phyloP scores from a whole-genome alignment of 2,113 vertebrate genomes.

The Cottus gobio region DNA sequence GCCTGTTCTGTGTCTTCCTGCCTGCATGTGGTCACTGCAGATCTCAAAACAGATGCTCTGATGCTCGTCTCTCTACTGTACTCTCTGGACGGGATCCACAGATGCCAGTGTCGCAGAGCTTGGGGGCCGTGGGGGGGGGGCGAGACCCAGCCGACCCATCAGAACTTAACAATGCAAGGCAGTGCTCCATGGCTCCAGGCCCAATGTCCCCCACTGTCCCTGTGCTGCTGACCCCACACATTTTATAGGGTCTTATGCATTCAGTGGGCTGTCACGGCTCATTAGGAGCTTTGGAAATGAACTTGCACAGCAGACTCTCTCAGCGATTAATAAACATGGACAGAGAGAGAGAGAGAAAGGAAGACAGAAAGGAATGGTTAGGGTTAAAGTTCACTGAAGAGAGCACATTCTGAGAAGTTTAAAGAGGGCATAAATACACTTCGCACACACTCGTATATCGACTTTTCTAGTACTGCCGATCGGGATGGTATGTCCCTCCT shows the following conservation, averaged over 20 bases:
- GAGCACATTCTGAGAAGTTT: conserved; percentile 38
- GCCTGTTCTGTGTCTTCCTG: conserved; percentile 42
- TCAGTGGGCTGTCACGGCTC: conserved; percentile 72
- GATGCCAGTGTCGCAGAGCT: conserved; percentile 54
- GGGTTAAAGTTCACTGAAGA: conserved; percentile 50
- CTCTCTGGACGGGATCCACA: conserved; percentile 46
- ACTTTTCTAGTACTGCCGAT: background rate
- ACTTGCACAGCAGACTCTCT: conserved; percentile 64
- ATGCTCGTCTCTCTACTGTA: conserved; percentile 31
- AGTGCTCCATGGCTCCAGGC: conserved; percentile 56
- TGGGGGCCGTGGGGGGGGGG: conserved; percentile 22
- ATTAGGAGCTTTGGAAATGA: conserved; percentile 72
- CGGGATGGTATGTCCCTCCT: background rate
- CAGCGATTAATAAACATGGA: conserved; percentile 64
- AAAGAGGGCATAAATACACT: conserved; percentile 40
- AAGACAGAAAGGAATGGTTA: conserved; percentile 24
- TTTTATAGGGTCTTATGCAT: conserved; percentile 69
- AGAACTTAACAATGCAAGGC: conserved; percentile 59
- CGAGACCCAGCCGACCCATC: conserved; percentile 50
- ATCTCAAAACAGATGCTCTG: conserved; percentile 39
- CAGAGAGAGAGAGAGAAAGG: conserved; percentile 49
- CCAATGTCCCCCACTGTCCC: conserved; percentile 56
- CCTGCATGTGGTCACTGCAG: conserved; percentile 31
- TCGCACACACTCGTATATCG: background rate
- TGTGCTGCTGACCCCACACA: conserved; percentile 71